Percentiles rank a stretch among this genome's conserved stretches.
phyloP scores from a whole-genome alignment of 2,888 invertebrate genomes.

The Drosophila mimetica region DNA sequence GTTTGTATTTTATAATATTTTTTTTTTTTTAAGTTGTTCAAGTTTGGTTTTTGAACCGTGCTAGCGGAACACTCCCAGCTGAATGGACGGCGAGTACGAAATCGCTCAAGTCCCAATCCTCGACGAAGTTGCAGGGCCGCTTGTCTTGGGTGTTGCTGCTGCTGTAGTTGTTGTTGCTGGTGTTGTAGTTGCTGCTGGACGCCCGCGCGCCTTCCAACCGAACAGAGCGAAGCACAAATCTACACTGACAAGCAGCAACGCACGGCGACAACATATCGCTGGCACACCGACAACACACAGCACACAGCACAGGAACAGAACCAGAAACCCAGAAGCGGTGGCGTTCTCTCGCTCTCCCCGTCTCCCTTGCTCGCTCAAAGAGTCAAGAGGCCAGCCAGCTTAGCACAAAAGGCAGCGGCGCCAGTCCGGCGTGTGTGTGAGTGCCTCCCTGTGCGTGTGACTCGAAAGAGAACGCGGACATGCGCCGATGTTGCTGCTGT shows the following conservation, averaged over 20 bases:
- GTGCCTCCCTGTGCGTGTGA: constrained; percentile 19
- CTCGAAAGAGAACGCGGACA: constrained; percentile 19
- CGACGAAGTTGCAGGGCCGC: constrained; percentile 33
- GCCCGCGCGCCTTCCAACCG: constrained; percentile 82
- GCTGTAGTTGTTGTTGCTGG: constrained; percentile 31
- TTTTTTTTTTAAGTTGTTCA: constrained; percentile 4
- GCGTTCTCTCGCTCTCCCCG: constrained; percentile 53
- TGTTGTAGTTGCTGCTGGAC: constrained; percentile 48
- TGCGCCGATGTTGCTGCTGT: constrained; percentile 46
- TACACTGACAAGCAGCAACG: constrained; percentile 83
- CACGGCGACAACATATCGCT: constrained; percentile 18
- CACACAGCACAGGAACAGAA: constrained; percentile 2
- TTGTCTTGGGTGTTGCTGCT: constrained; percentile 25
- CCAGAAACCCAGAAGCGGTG: constrained; percentile 39
- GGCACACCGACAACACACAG: constrained; percentile 53
- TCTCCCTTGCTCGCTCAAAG: constrained; percentile 56
- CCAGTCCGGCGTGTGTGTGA: constrained; percentile 19
- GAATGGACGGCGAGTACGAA: constrained; percentile 44
- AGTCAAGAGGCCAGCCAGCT: constrained; percentile 55
- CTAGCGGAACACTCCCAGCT: constrained; percentile 38
- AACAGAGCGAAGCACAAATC: constrained; percentile 84
- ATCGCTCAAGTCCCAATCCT: constrained; percentile 44
- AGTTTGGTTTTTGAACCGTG: constrained; percentile 30
- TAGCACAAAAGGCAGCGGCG: constrained; percentile 58
- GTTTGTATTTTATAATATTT: background rate